Conservation (phyloP, 2,888 invertebrate genomes). For the Synanthedon myopaeformis region DNA sequence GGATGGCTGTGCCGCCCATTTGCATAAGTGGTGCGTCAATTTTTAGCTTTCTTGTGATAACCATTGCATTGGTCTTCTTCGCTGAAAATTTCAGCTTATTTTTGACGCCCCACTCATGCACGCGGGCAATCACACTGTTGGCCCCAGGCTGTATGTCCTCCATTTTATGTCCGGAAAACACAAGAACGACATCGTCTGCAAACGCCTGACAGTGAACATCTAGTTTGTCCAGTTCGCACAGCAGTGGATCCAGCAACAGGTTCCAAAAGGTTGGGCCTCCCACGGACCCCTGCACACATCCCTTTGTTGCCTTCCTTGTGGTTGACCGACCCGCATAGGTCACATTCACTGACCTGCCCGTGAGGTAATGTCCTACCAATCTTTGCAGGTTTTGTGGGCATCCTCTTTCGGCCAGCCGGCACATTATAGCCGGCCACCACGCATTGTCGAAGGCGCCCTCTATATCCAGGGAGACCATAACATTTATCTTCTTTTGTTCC, state of each 20-base stretch:
- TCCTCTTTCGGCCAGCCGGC: not conserved
- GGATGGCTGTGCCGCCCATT: no score
- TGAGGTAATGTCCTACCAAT: slow-evolving; percentile 1
- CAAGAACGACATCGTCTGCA: not conserved
- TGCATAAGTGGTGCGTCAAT: no score
- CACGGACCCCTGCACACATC: slow-evolving; percentile 6
- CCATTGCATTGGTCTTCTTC: no score
- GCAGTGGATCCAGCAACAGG: slow-evolving; percentile 2
- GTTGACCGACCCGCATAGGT: not conserved
- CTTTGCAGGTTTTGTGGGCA: not conserved
- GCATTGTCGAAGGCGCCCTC: no score
- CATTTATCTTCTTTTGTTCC: no score
- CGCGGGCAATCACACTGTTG: not conserved
- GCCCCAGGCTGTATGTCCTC: not conserved
- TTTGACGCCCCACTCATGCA: not conserved
- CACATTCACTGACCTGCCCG: not conserved
- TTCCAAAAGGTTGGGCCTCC: slow-evolving; percentile 7
- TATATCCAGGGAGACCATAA: no score
- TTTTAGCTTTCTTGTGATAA: no score
- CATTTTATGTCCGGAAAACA: not conserved
- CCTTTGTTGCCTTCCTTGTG: slow-evolving; percentile 1
- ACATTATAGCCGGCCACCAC: no score
- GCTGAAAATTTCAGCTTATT: not conserved
- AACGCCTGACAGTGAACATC: not conserved
- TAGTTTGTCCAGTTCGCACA: not conserved